Base-by-base conservation (phyloP, 2,113 vertebrate genomes). In the Anolis carolinensis region DNA sequence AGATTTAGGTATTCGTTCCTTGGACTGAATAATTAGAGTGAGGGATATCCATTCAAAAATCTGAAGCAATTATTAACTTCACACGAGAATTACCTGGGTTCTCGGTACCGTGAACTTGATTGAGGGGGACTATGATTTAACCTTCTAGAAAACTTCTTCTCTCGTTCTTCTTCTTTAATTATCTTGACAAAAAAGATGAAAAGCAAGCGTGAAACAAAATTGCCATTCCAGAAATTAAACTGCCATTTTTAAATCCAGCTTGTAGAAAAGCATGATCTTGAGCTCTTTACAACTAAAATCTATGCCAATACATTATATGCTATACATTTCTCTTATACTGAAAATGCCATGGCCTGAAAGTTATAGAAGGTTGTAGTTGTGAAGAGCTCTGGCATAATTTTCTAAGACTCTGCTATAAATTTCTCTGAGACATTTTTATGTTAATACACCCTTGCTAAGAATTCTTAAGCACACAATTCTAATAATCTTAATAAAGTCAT, bases 91-190 rank as follows among this genome's bases (percentile, higher is more conserved):
- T 85, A 99, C 99, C 98, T 98, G 93, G 94, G 95, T 86, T 99
- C 99, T 97, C 98, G 96, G 93, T 99, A 98, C 39, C 98, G 97
- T 83, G 98, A 98, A 93, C 97, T 98, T 86, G 97, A 97, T 80
- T 97, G 98, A 18, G 97, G 97, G 92, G 98, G 98, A 80, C 98
- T 99, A 89, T 99, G 98, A 95, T 97, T 99, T 91, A 99, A 79
- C 86, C 99, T 96, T 84, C 98, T 97, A n/a, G 98, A 97, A 93
- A 98, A 98, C 88, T 98, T 99, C 81, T 99, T 99, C 74, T 99
- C 99, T 83, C 98, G 90, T 8, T 99, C 98, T 78, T 99, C 98
- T 87, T 99, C 98, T 82, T 98, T 97, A 92, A 95, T 96, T 76
- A 96, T 88, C 97, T 98, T 83, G 92, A 90, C 90, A 52, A 79